Evolutionary conservation across 2,113 vertebrate genomes (phyloP).

Genomic region (Vulpes vulpes): DNA sequence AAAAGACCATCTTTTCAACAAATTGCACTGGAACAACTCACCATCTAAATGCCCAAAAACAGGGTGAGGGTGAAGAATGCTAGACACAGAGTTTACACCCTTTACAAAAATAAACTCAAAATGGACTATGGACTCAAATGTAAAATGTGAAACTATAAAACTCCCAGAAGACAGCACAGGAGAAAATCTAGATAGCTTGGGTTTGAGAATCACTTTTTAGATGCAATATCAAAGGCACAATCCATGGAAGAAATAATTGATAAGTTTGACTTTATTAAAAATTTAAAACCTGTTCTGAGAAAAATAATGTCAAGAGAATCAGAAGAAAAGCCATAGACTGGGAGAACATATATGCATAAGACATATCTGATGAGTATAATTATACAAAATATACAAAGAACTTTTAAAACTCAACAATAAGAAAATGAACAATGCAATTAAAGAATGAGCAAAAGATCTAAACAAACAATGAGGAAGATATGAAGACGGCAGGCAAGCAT

Average conservation of each 20-base stretch:
- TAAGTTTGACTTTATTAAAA: neutral
- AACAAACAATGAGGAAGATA: neutral
- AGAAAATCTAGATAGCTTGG: neutral
- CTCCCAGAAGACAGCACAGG: neutral
- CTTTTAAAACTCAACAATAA: neutral
- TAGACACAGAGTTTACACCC: neutral
- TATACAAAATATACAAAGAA: neutral
- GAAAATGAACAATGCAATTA: neutral
- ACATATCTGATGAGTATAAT: neutral
- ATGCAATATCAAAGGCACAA: neutral
- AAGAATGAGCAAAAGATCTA: neutral
- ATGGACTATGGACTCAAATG: neutral
- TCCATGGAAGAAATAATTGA: neutral
- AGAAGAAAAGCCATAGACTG: neutral
- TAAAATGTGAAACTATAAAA: neutral
- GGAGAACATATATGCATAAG: neutral
- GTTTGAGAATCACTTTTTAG: neutral
- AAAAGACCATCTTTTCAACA: neutral
- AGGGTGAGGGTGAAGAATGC: rapidly evolving
- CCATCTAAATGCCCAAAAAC: neutral
- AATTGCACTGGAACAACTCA: too few relatives aligned
- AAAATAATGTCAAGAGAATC: neutral
- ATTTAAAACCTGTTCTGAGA: neutral
- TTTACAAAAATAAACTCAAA: neutral
- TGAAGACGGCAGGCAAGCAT: neutral